Evolutionary conservation across 2,113 vertebrate species (phyloP), one percentile per base, ranked within the genome.

Genomic region (Cheilinus undulatus): DNA sequence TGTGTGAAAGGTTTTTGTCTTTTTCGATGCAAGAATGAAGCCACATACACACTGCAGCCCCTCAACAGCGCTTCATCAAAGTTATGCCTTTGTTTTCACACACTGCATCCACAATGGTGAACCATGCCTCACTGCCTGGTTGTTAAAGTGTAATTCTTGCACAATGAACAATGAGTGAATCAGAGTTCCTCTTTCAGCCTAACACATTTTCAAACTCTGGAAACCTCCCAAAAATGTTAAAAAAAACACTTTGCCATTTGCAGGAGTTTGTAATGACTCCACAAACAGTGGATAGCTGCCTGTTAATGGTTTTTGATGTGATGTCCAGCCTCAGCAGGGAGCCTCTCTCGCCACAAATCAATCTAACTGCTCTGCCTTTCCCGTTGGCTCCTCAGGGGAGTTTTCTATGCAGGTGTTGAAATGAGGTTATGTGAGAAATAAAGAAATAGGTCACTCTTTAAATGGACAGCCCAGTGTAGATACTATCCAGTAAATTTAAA

Each of bases 221-320:
- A 40, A 40, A 43, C n/a, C 52, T 1, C 3, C 22, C 50, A 19
- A 17, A 56, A 72, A 57, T 76, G n/a, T 69, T 28, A n/a, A 59
- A 26, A 42, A 30, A 42, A 2, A 59, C 26, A 54, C 51, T 58
- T 3, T 43, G 59, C 56, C 74, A 69, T n/a, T n/a, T n/a, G 77
- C 63, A 20, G 48, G 67, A 49, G 23, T 32, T 51, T 8, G 59
- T 66, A 59, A 81, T 58, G 45, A 82, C 23, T 59, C 8, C 1
- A 60, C 54, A 50, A 36, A 40, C 13, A 40, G 38, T 14, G 17
- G 38, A 15, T 5, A 13, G 5, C 59, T 61, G 32, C 67, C 73
- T 59, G 46, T 59, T 76, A 73, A 56, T 69, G 53, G 73, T 42
- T 42, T 69, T 64, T 73, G 59, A 50, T 69, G 59, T 62, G 49